Base-by-base conservation (phyloP, 2,888 invertebrate genomes). In the Eupithecia dodoneata region DNA sequence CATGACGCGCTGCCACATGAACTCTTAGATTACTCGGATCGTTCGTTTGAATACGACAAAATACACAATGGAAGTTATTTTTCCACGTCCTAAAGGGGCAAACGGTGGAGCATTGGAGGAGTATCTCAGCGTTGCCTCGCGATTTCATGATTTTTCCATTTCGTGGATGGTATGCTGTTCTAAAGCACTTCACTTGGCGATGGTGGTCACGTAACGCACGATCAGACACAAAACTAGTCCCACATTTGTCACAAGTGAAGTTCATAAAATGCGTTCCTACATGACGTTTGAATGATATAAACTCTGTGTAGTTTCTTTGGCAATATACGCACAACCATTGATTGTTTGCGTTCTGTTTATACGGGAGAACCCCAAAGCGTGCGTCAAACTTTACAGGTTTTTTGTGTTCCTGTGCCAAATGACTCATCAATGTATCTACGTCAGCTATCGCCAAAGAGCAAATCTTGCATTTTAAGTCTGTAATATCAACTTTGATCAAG, bases 21-120 rank as follows among this genome's bases (percentile, higher is more conserved):
- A 87, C 85, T 41, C 95, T 84, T 2, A 95, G 85, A 30, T 87
- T 89, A 73, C 87, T 89, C 0, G 95, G 95, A 80, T 94, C 93
- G 71, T 87, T 92, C 2, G 92, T 91, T 73, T 94, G 93, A 0
- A 93, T 89, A 6, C 94, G 87, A 84, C 95, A 95, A 80, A 95
- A 94, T 0, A 94, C 92, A 76, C 95, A 95, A 81, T 92, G 93
- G 75, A 94, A 94, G 81, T 94, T 93, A 77, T 89, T 92, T 80
- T 92, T 93, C 94, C 94, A 94, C 3, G 94, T 94, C 73, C 94
- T 86, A 77, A 95, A 95, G 0, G 95, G 95, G 67, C 90, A 91
- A 0, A 92, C 94, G 0, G 95, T 93, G 0, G 94, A 94, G 81
- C 91, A 93, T 81, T 94, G 93, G 0, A 95, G 83, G 69, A 95